Conservation (phyloP, 2,113 vertebrate species). For the Dendrocopos noguchii region DNA sequence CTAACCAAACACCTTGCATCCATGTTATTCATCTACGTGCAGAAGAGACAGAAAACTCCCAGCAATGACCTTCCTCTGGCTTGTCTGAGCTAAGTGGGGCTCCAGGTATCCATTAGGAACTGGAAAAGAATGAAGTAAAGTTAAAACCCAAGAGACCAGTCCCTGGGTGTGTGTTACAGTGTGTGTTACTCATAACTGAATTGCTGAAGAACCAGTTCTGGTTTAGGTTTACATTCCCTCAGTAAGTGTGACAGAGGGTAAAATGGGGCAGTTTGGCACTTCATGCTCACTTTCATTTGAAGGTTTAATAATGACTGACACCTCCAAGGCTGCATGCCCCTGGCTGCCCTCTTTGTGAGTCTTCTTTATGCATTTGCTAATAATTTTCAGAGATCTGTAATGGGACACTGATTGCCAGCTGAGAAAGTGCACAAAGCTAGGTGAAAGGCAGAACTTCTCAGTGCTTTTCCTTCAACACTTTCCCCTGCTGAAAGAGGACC, state of each 20-base stretch:
- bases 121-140: neutral
- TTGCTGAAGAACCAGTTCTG: conserved; percentile 9
- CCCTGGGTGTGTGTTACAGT: neutral
- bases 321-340: neutral
- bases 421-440: neutral
- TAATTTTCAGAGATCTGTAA: neutral
- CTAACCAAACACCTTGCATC: fast-evolving
- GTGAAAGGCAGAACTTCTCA: neutral
- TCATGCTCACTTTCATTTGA: neutral
- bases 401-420: fast-evolving
- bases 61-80: neutral
- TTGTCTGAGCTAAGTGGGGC: neutral
- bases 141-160: fast-evolving
- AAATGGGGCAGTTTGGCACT: neutral
- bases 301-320: neutral
- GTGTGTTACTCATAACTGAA: fast-evolving
- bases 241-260: neutral
- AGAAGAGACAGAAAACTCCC: neutral
- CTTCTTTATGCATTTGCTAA: neutral
- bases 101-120: neutral
- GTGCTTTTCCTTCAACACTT: neutral
- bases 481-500: neutral
- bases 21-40: fast-evolving
- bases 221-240: neutral
- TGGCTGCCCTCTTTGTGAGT: neutral